Conservation (phyloP, 2,888 invertebrate species). For the Brenthis hecate region DNA sequence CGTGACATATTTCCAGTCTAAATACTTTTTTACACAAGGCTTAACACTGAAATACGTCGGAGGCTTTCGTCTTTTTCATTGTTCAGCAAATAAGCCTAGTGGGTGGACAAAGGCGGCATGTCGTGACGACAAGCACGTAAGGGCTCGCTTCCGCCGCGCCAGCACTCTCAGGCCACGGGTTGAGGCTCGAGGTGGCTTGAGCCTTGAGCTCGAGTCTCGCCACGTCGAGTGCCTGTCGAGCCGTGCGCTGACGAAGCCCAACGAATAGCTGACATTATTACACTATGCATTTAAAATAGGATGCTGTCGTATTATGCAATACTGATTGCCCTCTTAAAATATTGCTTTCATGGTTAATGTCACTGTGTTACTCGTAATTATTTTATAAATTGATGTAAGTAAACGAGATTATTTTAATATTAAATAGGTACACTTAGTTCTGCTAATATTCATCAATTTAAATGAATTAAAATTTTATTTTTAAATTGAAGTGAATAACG, state of each 20-base stretch:
- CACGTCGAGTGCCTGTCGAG: constrained; percentile 67
- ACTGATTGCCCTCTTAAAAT: constrained; percentile 20
- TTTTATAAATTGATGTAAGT: not conserved
- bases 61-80: constrained; percentile 77
- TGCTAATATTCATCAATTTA: not conserved
- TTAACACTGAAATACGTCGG: constrained; percentile 64
- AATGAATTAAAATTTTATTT: constrained; percentile 56
- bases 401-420: not conserved
- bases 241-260: constrained; percentile 73
- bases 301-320: constrained; percentile 58
- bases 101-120: constrained; percentile 79
- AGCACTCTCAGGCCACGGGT: constrained; percentile 71
- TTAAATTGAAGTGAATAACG: constrained; percentile 70
- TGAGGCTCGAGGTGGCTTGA: constrained; percentile 55
- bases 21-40: constrained; percentile 55
- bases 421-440: not conserved
- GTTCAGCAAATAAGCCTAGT: constrained; percentile 82
- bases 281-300: constrained; percentile 66
- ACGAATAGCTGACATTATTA: constrained; percentile 72
- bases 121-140: constrained; percentile 75
- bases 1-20: constrained; percentile 58
- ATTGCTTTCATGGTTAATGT: not conserved
- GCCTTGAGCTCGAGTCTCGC: constrained; percentile 48
- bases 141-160: constrained; percentile 78
- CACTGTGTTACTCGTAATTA: not conserved